Evolutionary conservation across 2,888 invertebrate species (phyloP), one percentile per base, ranked within the genome.

Genomic region (Trisateles emortualis): DNA sequence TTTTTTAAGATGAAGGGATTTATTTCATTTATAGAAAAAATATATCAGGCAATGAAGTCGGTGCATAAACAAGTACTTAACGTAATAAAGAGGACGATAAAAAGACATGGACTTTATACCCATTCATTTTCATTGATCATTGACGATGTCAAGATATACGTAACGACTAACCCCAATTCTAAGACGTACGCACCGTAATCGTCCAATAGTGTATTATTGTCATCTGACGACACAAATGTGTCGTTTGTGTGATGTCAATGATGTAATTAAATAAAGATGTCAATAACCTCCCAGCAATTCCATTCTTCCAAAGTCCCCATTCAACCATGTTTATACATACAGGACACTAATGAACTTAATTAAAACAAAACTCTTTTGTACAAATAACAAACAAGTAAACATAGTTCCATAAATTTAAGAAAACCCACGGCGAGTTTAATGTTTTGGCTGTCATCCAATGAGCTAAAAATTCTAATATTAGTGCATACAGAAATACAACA

Each of bases 401-500:
- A 73, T 62, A 72, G 69, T 72, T 76, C 61, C 69, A 74, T 76
- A 77, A 78, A 77, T 80, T 79, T 76, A 77, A 75, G 63, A 60
- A 70, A 79, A 78, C 86, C 86, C 85, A 84, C 85, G 86, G 87
- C n/a, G 72, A 64, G 59, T 78, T 72, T 72, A 78, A 66, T 64
- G 66, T 53, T 59, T 78, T 92, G 92, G 92, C 92, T 83, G 71
- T 75, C 67, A 61, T 87, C 92, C 92, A 92, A 81, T 74, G 79
- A 76, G 82, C 89, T 86, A 86, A 90, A 90, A 88, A 83, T 77
- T 86, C 92, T 91, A 91, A 88, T 87, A 90, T 87, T 92, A 92
- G 89, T 83, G 71, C 78, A 81, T 68, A 81, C 86, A 86, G 83
- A 90, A 88, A 88, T 88, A 91, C 80, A 82, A 82, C 81, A 76